Conservation (phyloP, 2,888 invertebrate genomes). For the Synanthedon formicaeformis region DNA sequence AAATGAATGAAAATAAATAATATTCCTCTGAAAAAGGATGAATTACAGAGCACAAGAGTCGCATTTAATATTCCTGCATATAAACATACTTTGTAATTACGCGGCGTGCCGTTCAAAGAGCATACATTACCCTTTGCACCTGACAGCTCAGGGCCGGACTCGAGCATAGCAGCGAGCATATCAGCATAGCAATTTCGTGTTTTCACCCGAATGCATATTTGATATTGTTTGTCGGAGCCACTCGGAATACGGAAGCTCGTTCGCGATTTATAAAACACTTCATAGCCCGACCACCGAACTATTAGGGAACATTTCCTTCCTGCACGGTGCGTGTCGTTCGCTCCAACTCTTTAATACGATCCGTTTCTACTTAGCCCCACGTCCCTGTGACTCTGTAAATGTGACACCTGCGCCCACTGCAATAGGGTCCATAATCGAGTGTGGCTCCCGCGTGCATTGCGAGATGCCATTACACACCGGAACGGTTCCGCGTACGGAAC, state of each 20-base stretch:
- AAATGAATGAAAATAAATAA: too few species aligned
- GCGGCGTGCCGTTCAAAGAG: neutral
- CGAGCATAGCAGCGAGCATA: neutral
- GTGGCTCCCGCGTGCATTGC: conserved; percentile 1
- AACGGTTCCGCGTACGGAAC: conserved; percentile 8
- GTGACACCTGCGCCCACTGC: neutral
- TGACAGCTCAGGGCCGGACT: neutral
- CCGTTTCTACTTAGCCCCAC: conserved; percentile 2
- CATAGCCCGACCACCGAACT: conserved; percentile 11
- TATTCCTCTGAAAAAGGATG: too few species aligned
- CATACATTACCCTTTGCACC: neutral
- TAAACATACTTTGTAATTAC: too few species aligned
- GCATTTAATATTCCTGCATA: too few species aligned
- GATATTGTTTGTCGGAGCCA: neutral
- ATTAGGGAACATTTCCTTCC: conserved; percentile 11
- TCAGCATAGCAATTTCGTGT: neutral
- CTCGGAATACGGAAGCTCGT: neutral
- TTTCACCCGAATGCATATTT: neutral
- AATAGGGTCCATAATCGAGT: neutral
- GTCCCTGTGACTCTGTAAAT: neutral
- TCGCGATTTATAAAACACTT: neutral
- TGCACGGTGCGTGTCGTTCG: conserved; percentile 2
- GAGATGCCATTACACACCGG: conserved; percentile 7
- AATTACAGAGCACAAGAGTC: too few species aligned
- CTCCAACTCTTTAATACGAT: conserved; percentile 9